phyloP scores from a whole-genome alignment of 2,888 invertebrate species.

The Physocephala rufipes region DNA sequence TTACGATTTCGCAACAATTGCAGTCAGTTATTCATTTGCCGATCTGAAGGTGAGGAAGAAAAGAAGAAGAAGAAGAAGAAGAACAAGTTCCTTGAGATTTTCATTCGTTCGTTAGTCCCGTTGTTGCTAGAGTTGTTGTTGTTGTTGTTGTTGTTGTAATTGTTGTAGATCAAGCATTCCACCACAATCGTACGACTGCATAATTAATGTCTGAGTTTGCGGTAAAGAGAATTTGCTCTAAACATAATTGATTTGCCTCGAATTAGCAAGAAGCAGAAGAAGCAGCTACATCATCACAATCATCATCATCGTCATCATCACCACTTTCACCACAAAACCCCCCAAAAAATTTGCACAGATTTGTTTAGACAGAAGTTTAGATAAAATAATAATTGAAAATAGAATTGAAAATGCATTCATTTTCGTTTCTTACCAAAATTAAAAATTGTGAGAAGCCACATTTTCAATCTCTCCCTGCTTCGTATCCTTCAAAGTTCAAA shows the following conservation, averaged over 20 bases:
- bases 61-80: no score
- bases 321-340: background rate
- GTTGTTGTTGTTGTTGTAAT: conserved; percentile 3
- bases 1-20: no score
- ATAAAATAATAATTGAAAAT: conserved; percentile 6
- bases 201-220: conserved; percentile 58
- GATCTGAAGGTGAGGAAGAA: no score
- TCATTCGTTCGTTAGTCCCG: no score
- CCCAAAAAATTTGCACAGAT: background rate
- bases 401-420: conserved; percentile 29
- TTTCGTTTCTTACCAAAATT: conserved; percentile 16
- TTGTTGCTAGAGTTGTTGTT: background rate
- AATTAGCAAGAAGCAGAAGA: background rate
- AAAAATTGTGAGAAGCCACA: conserved; percentile 30
- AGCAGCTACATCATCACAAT: background rate
- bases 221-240: conserved; percentile 47
- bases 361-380: background rate
- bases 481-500: background rate
- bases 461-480: conserved; percentile 31
- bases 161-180: conserved; percentile 15
- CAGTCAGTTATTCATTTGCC: no score
- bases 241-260: conserved; percentile 48
- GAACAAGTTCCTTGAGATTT: no score
- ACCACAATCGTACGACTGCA: conserved; percentile 48
- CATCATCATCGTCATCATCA: background rate